Conservation (phyloP, 2,888 invertebrate genomes). For the Prenolepis imparis region DNA sequence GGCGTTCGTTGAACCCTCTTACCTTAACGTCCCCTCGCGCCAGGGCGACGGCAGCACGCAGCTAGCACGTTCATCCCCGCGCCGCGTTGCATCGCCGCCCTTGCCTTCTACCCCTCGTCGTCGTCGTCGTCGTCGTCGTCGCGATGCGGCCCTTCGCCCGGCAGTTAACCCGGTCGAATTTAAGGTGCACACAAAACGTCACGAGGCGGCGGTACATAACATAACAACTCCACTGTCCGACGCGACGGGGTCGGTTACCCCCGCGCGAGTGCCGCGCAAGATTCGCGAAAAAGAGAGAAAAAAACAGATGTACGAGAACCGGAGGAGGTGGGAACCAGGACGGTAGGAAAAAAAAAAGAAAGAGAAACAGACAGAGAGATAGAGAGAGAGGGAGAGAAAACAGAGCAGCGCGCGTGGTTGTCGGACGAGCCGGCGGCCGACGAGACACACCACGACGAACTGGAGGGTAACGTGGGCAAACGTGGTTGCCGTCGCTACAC, state of each 20-base stretch:
- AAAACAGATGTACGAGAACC: not conserved
- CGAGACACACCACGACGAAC: constrained; percentile 77
- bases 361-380: constrained; percentile 56
- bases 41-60: constrained; percentile 62
- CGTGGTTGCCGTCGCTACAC: constrained; percentile 73
- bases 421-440: constrained; percentile 71
- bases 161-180: constrained; percentile 14
- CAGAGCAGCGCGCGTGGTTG: constrained; percentile 64
- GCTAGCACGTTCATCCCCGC: constrained; percentile 68
- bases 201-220: constrained; percentile 23
- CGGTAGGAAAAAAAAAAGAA: constrained; percentile 25
- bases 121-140: constrained; percentile 24
- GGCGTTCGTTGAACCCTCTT: constrained; percentile 74
- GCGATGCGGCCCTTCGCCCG: constrained; percentile 13
- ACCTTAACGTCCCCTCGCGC: constrained; percentile 74
- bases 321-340: constrained; percentile 8
- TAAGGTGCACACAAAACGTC: constrained; percentile 33
- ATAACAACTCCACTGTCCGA: constrained; percentile 10
- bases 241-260: not conserved
- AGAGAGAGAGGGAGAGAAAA: constrained; percentile 55
- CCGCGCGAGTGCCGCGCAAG: constrained; percentile 23
- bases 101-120: not conserved
- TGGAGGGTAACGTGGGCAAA: constrained; percentile 75
- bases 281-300: not conserved
- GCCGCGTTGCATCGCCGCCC: constrained; percentile 54